Evolutionary conservation across 2,113 vertebrate genomes (phyloP).

Genomic region (Odobenus rosmarus): DNA sequence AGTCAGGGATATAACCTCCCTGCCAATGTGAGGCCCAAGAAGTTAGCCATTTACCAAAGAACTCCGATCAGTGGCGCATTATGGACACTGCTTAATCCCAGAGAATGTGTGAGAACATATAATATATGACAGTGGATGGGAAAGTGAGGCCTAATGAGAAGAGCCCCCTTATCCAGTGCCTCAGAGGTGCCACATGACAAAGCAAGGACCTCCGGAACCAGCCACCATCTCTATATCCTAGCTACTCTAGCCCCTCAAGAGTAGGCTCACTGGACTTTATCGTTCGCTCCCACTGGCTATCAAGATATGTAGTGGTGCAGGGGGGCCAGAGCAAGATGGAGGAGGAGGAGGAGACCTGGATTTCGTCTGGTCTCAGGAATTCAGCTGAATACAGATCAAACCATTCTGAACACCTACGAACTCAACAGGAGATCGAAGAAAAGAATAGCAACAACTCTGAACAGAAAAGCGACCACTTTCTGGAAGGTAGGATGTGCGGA

Average conservation of each 20-base stretch:
- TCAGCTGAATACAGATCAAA: no score
- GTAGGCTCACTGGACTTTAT: neutral
- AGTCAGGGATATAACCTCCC: neutral
- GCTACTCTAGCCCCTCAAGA: neutral
- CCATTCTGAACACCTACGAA: no score
- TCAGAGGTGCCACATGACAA: neutral
- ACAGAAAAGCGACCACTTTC: no score
- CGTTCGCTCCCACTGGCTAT: neutral
- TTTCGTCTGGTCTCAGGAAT: no score
- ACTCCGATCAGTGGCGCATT: neutral
- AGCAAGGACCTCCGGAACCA: neutral
- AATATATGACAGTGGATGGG: neutral
- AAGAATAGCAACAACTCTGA: no score
- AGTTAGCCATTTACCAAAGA: neutral
- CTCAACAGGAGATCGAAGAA: no score
- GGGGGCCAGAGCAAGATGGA: no score
- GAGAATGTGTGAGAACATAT: neutral
- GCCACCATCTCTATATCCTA: neutral
- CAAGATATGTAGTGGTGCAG: neutral
- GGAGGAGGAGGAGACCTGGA: no score
- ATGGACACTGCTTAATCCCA: neutral
- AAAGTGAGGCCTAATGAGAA: neutral
- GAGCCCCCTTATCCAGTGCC: neutral
- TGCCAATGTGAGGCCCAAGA: neutral
- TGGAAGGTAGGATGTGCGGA: no score